A percentile compares a stretch with the other conserved stretches of the same genome.
Evolutionary conservation across 92 coral and sea anemone species (phyloP).

Genomic region (Heliopora coerulea): DNA sequence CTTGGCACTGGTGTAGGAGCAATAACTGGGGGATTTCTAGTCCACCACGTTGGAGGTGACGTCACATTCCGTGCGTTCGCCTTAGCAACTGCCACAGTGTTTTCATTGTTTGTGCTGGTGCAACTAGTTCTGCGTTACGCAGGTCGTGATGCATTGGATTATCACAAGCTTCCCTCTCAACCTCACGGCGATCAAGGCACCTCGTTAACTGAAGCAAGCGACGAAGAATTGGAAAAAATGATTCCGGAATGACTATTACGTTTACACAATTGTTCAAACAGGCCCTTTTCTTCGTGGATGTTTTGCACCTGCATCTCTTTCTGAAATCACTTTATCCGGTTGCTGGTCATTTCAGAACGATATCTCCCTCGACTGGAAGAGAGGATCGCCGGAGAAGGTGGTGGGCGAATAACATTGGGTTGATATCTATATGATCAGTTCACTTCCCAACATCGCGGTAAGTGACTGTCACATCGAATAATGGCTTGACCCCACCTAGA

Average conservation of each 20-base stretch:
- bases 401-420: too few relatives aligned
- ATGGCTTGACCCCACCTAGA: too few relatives aligned
- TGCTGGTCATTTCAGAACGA: too few relatives aligned
- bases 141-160: slow-evolving; percentile 32
- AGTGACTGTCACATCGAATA: too few relatives aligned
- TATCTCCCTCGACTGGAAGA: too few relatives aligned
- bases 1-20: slow-evolving; percentile 34
- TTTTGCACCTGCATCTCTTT: too few relatives aligned
- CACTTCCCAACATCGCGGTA: too few relatives aligned
- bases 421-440: too few relatives aligned
- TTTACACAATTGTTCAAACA: too few relatives aligned
- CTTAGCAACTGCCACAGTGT: slow-evolving; percentile 30
- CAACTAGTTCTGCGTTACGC: slow-evolving; percentile 33
- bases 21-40: slow-evolving; percentile 33
- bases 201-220: not conserved
- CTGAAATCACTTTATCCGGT: too few relatives aligned
- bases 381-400: too few relatives aligned
- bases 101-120: slow-evolving; percentile 19
- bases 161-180: slow-evolving; percentile 23
- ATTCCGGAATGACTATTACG: not conserved
- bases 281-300: too few relatives aligned
- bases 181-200: not conserved
- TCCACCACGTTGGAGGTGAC: slow-evolving; percentile 32
- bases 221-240: not conserved
- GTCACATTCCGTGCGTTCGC: slow-evolving; percentile 23